Conservation (phyloP, 2,113 vertebrate species). For the Hyperopisus bebe region DNA sequence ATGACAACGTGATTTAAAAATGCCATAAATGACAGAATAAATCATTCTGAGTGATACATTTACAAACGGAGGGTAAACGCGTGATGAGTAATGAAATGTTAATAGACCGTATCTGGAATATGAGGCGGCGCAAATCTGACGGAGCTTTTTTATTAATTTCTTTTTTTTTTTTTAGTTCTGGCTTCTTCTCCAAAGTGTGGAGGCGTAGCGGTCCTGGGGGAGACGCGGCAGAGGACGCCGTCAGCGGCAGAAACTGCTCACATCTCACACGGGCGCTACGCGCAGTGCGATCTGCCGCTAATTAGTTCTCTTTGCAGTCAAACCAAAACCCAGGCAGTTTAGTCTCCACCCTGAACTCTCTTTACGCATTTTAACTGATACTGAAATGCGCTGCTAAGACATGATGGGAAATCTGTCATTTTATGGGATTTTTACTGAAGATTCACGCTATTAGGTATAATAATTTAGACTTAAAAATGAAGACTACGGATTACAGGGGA, state of each 20-base stretch:
- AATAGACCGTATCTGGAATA: not conserved
- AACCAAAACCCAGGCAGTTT: not conserved
- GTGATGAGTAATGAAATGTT: not conserved
- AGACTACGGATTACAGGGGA: not conserved
- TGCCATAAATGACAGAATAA: not conserved
- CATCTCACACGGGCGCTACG: not conserved
- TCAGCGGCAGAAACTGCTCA: not conserved
- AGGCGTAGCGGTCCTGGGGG: conserved; percentile 17
- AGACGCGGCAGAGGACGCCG: not conserved
- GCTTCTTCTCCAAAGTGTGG: conserved; percentile 11
- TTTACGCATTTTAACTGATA: not conserved
- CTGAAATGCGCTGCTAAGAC: not conserved
- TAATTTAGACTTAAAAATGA: not conserved
- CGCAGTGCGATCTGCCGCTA: not conserved
- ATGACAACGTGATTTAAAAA: not conserved
- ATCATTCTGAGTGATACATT: not conserved
- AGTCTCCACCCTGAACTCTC: not conserved
- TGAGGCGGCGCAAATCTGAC: conserved; percentile 1
- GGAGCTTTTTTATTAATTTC: not conserved
- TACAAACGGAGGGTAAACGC: not conserved
- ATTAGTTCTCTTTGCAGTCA: not conserved
- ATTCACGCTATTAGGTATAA: not conserved
- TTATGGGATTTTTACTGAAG: not conserved
- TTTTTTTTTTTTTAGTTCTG: not conserved
- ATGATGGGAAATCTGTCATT: not conserved